A percentile compares a stretch with the other conserved stretches of the same genome.
These are phyloP conservation scores for Melinaea menophilus DNA, from an alignment of 2,888 invertebrate species.

Conservation along the genomic window DNA sequence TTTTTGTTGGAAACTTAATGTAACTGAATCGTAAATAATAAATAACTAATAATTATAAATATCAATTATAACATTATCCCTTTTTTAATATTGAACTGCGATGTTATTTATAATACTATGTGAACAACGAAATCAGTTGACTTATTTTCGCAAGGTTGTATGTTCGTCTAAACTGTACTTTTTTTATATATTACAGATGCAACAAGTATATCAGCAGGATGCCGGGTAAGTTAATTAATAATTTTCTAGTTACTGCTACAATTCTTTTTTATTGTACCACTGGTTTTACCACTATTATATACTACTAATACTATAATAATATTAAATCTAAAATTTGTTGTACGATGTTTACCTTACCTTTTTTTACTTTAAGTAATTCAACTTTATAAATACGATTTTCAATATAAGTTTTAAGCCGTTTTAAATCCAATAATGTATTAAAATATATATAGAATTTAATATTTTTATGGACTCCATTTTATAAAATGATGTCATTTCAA, in stretches of 20 bases:
- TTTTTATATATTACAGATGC: constrained; percentile 49
- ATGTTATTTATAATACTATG: not conserved
- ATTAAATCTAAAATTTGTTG: not conserved
- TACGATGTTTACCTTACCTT: not conserved
- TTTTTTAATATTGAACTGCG: too few relatives aligned
- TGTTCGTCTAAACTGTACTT: not conserved
- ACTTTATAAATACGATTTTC: too few relatives aligned
- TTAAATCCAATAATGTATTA: too few relatives aligned
- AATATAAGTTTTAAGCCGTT: too few relatives aligned
- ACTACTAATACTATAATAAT: not conserved
- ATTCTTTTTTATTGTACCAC: not conserved
- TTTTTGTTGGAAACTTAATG: too few relatives aligned
- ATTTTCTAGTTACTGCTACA: not conserved
- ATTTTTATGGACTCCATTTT: too few relatives aligned
- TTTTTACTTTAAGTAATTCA: too few relatives aligned
- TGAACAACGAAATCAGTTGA: not conserved
- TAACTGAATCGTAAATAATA: too few relatives aligned
- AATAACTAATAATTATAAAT: too few relatives aligned
- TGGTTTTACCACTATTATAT: not conserved
- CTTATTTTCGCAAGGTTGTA: not conserved
- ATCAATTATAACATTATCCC: too few relatives aligned
- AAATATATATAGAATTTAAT: too few relatives aligned
- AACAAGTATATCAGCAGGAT: constrained; percentile 47
- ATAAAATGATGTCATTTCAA: not conserved
- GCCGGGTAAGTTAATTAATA: constrained; percentile 32